Base-by-base conservation (phyloP, 2,113 vertebrate species). In the Corynorhinus townsendii region DNA sequence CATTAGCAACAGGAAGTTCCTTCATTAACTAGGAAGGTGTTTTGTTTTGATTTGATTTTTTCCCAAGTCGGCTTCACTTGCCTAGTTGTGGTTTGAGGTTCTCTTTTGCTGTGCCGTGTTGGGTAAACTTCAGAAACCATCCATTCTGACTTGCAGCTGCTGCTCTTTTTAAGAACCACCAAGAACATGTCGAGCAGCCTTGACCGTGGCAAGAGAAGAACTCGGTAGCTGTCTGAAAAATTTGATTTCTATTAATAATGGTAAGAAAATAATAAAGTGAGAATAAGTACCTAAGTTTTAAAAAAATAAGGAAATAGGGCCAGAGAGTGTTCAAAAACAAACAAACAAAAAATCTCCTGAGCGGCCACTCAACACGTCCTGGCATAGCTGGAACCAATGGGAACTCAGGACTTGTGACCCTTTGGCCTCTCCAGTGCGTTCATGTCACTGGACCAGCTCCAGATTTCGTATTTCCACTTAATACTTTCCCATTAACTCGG, bases 111-210 rank as follows among this genome's bases (percentile, higher is more conserved):
- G 86, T 59, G 9, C 40, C 45, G 88, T 68, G 4, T 4, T 93
- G 0, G 33, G 7, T 52, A 43, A 73, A 45, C 35, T 6, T 20
- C 11, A 22, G 47, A 90, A 83, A 28, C 12, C 38, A 11, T 30
- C 14, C 26, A 22, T 83, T 88, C 10, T 38, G 30, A 40, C 71
- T 38, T 17, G 9, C 1, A 20, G 0, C 5, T 0, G 0, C 8
- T 40, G 22, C 9, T 35, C 62, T 86, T 6, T 8, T 4, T 45
- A 54, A 49, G 2, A 15, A 89, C 3, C 68, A 64, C 33, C 9
- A 12, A 17, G 82, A 26, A 1, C 45, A 12, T 4, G 28, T 0
- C 43, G 4, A 54, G 19, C 20, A 40, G 11, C 16, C 17, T 64
- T 54, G 26, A 35, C n/a, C 10, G 5, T 2, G 35, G 45, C 4